A percentile compares a stretch with the other conserved stretches of the same genome.
Evolutionary conservation across 1,140 invertebrate species (phyloP).

Genomic region (Leptestheria dahalacensis): DNA sequence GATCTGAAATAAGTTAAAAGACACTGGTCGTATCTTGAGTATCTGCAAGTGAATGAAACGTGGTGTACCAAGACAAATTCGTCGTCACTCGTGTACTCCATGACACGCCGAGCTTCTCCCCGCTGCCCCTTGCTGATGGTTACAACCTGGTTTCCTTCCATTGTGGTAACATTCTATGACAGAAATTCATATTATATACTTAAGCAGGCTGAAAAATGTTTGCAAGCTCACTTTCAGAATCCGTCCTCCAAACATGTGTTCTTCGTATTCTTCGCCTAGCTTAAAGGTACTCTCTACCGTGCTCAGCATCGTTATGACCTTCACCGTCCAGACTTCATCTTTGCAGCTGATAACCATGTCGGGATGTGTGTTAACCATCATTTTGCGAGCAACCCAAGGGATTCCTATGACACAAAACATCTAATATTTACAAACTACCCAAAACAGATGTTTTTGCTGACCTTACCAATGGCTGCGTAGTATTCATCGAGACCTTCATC

Average conservation of each 20-base stretch:
- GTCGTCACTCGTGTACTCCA: not conserved
- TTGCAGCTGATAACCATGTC: not conserved
- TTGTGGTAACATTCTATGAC: not conserved
- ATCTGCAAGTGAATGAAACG: too few relatives aligned
- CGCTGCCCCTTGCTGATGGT: not conserved
- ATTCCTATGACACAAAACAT: not conserved
- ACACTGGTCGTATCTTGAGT: not conserved
- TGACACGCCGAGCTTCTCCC: not conserved
- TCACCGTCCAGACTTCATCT: not conserved
- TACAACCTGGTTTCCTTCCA: not conserved
- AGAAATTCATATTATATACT: not conserved
- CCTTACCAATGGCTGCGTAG: not conserved
- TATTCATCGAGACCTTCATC: not conserved
- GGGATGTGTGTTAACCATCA: not conserved
- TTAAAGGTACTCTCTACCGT: not conserved
- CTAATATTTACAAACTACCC: not conserved
- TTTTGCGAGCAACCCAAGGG: not conserved
- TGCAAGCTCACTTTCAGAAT: not conserved
- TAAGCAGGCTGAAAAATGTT: not conserved
- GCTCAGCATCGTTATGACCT: not conserved
- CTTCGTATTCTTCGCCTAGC: not conserved
- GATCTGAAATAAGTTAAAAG: not conserved
- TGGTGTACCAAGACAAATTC: not conserved
- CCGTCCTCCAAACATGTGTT: not conserved
- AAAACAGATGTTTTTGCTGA: not conserved